phyloP scores from a whole-genome alignment of 1,140 invertebrate genomes.

The Propsilocerus akamusi region DNA sequence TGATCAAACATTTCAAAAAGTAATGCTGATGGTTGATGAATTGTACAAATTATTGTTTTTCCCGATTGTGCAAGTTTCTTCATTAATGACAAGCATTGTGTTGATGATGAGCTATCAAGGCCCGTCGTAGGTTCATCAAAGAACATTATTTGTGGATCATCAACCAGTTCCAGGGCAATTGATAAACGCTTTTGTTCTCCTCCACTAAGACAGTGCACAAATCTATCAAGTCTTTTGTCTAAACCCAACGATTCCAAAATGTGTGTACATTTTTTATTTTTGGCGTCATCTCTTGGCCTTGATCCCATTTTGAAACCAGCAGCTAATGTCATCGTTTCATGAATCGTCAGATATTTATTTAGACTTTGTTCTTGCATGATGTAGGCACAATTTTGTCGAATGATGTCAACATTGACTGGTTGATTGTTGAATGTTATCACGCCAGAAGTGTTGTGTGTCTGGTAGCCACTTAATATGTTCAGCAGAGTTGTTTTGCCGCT shows the following conservation, averaged over 20 bases:
- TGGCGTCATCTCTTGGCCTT: slow-evolving; percentile 36
- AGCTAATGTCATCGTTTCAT: slow-evolving; percentile 70
- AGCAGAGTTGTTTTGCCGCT: slow-evolving; percentile 74
- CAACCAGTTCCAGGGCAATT: slow-evolving; percentile 67
- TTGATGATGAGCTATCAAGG: slow-evolving; percentile 67
- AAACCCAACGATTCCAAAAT: slow-evolving; percentile 55
- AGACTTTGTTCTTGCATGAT: slow-evolving; percentile 82
- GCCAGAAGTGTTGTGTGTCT: no score
- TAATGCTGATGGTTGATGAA: slow-evolving; percentile 89
- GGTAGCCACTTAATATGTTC: slow-evolving; percentile 56
- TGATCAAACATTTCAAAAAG: slow-evolving; percentile 94
- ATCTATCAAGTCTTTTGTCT: slow-evolving; percentile 37
- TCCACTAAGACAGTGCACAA: slow-evolving; percentile 54
- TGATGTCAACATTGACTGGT: slow-evolving; percentile 37
- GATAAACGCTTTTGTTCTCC: slow-evolving; percentile 75
- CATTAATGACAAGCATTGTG: slow-evolving; percentile 57
- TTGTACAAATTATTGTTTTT: slow-evolving; percentile 70
- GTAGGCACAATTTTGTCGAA: slow-evolving; percentile 66
- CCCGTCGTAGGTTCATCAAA: slow-evolving; percentile 90
- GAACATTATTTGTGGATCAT: slow-evolving; percentile 79
- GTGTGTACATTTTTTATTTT: slow-evolving; percentile 50
- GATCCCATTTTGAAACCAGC: slow-evolving; percentile 69
- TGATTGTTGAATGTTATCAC: no score
- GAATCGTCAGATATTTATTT: slow-evolving; percentile 62
- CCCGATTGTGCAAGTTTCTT: slow-evolving; percentile 61